Evolutionary conservation across 2,888 invertebrate genomes (phyloP).

Genomic region (Mayetiola destructor): DNA sequence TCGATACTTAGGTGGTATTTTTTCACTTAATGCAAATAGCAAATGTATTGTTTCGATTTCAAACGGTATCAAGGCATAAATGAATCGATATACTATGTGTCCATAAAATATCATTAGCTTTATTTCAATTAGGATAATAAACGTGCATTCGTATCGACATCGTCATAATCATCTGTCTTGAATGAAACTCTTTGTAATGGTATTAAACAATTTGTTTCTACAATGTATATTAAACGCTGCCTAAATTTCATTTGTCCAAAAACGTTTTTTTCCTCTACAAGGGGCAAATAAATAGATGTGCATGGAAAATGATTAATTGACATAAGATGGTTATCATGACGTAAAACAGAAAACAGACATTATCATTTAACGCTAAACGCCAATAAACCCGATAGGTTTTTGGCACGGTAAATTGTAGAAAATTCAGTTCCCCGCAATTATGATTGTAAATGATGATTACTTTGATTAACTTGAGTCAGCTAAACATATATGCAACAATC

Average conservation of each 20-base stretch:
- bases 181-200: not conserved
- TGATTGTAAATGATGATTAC: too few relatives aligned
- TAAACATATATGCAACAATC: too few relatives aligned
- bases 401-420: too few relatives aligned
- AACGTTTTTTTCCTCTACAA: not conserved
- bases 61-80: too few relatives aligned
- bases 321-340: conserved; percentile 12
- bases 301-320: too few relatives aligned
- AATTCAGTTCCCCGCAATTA: too few relatives aligned
- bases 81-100: conserved; percentile 1
- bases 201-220: conserved; percentile 4
- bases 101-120: conserved; percentile 11
- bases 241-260: too few relatives aligned
- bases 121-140: conserved; percentile 12
- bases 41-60: too few relatives aligned
- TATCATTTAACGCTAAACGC: not conserved
- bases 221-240: not conserved
- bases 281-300: not conserved
- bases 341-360: conserved; percentile 8
- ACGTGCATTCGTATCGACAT: conserved; percentile 1
- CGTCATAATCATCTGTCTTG: conserved; percentile 12
- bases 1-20: too few relatives aligned
- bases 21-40: too few relatives aligned
- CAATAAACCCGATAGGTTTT: not conserved
- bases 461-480: too few relatives aligned